Evolutionary conservation across 2,888 invertebrate species (phyloP), one percentile per base, ranked within the genome.

Genomic region (Sycophila texana): DNA sequence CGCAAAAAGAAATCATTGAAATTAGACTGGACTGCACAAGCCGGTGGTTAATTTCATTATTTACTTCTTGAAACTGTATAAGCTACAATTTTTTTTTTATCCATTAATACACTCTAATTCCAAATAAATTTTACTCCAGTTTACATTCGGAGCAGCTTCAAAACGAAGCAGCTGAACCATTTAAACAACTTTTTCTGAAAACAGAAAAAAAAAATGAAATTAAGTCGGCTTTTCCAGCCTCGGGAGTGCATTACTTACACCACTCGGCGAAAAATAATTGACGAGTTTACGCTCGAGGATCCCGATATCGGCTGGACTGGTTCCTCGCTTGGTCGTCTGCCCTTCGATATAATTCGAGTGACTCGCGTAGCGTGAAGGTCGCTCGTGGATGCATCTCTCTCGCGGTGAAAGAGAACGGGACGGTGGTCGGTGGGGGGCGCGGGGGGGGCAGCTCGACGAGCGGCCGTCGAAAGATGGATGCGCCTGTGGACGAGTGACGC

Each of bases 341-440:
- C 83, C 81, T 82, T 84, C 80, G 73, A 81, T 83, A 82, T 82
- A 80, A 82, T 83, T 84, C 79, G 81, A 60, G 73, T 80, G 82
- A 77, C 80, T 81, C 83, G 80, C 73, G 74, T 66, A 77, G 57
- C 81, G 78, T 65, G 75, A 81, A 84, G 83, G 81, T 71, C 82
- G 76, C 72, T 71, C 82, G 76, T 70, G 39, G 77, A 79, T 82
- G 77, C 53, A 76, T 65, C 71, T 71, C 47, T 49, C 30, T 22
- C 22, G 10, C 26, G 58, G 20, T 49, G n/a, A 18, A 53, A 53
- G 67, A 22, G 13, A 53, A 55, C 26, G 55, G n/a, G 55, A 26
- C 4, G 14, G 10, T 10, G 1, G 39, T 10, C n/a, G 60, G 5
- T 53, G 30, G 2, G 26, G 14, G n/a, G 53, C 53, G 51, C 1